phyloP scores from a whole-genome alignment of 2,888 invertebrate genomes.

The Leptinotarsa juncta region DNA sequence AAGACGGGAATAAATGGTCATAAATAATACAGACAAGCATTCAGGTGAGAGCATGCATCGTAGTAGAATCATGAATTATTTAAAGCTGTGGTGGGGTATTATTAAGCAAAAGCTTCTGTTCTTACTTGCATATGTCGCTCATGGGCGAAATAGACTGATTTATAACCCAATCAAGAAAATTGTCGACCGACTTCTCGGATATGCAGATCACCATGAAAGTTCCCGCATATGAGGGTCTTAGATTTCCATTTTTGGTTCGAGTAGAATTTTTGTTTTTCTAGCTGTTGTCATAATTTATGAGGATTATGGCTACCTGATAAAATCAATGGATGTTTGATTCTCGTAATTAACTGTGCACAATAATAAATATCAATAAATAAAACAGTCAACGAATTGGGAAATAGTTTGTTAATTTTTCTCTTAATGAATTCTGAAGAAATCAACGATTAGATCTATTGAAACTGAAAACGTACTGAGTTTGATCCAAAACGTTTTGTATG shows the following conservation, averaged over 20 bases:
- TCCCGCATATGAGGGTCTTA: constrained; percentile 26
- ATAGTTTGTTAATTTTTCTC: too few relatives aligned
- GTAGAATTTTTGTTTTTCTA: not conserved
- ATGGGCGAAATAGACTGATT: constrained; percentile 34
- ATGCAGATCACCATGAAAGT: constrained; percentile 33
- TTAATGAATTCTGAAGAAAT: too few relatives aligned
- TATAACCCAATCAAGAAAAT: constrained; percentile 41
- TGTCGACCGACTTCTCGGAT: constrained; percentile 30
- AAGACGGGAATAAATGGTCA: constrained; percentile 15
- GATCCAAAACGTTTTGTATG: too few relatives aligned
- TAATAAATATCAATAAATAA: too few relatives aligned
- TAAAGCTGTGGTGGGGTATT: constrained; percentile 37
- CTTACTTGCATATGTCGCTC: constrained; percentile 35
- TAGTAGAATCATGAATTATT: constrained; percentile 40
- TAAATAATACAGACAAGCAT: constrained; percentile 23
- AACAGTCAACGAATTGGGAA: too few relatives aligned
- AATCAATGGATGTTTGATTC: too few relatives aligned
- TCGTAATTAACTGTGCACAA: too few relatives aligned
- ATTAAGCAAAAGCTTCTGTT: constrained; percentile 43
- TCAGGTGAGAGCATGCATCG: constrained; percentile 24
- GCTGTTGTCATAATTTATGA: not conserved
- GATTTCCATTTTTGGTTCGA: constrained; percentile 11
- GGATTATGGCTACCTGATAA: not conserved
- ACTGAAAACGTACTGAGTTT: too few relatives aligned
- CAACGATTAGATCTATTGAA: too few relatives aligned